Evolutionary conservation across 1,140 invertebrate species (phyloP).

Genomic region (Dolichoris vasculosae): DNA sequence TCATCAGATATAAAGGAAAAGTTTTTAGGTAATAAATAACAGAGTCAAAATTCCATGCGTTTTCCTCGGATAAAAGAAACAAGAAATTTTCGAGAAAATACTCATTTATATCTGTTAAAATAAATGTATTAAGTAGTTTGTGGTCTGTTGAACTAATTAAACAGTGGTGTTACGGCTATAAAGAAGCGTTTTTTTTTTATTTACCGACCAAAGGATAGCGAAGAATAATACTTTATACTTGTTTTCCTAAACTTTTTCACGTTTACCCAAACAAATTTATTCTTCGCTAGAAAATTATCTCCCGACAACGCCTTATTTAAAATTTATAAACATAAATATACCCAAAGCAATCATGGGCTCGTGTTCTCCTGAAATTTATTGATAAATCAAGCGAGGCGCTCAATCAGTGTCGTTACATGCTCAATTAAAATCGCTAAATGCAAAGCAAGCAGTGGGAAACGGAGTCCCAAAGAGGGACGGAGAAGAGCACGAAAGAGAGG

Average conservation of each 20-base stretch:
- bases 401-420: not conserved
- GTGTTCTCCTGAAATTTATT: not conserved
- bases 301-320: not conserved
- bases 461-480: not conserved
- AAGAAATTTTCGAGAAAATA: no score
- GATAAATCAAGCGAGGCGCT: not conserved
- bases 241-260: not conserved
- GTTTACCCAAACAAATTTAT: not conserved
- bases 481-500: not conserved
- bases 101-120: no score
- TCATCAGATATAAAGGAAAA: no score
- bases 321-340: not conserved
- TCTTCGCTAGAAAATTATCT: not conserved
- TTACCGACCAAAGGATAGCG: no score
- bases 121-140: no score
- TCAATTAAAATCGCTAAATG: slow-evolving; percentile 26
- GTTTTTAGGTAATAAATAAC: no score
- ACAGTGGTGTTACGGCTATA: no score
- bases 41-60: no score
- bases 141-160: no score
- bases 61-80: no score
- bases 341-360: not conserved
- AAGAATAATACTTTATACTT: not conserved
- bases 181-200: no score
- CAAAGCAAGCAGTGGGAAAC: not conserved